Percentiles rank a stretch among this genome's conserved stretches.
phyloP scores from a whole-genome alignment of 2,888 invertebrate species.

The Cephus rjabovi region DNA sequence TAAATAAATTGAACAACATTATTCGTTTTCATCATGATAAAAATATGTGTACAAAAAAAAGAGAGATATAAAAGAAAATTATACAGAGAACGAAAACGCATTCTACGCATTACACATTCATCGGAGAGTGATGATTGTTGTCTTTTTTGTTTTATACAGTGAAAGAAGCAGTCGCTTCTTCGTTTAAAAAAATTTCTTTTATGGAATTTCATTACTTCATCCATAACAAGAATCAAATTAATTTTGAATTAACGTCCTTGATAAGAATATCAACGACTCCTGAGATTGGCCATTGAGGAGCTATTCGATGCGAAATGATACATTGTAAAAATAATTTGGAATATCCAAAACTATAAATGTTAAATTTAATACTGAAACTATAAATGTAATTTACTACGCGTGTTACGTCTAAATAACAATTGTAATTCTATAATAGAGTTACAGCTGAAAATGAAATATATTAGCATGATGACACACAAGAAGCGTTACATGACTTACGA shows the following conservation, averaged over 20 bases:
- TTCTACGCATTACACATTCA: not conserved
- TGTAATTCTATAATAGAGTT: constrained; percentile 6
- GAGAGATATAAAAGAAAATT: constrained; percentile 10
- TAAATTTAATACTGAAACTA: constrained; percentile 23
- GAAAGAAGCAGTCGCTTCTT: not conserved
- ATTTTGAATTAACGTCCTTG: not conserved
- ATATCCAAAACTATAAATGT: constrained; percentile 17
- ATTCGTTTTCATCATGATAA: constrained; percentile 32
- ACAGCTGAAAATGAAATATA: constrained; percentile 31
- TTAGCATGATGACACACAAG: constrained; percentile 37
- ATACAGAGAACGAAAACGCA: constrained; percentile 7
- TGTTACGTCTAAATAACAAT: constrained; percentile 10
- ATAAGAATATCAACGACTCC: not conserved
- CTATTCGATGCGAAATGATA: not conserved
- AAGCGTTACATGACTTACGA: constrained; percentile 20
- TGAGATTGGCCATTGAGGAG: not conserved
- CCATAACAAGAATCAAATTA: not conserved
- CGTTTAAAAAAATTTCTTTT: not conserved
- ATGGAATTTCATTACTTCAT: not conserved
- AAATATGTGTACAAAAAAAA: constrained; percentile 21
- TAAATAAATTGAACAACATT: constrained; percentile 62
- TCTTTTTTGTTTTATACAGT: not conserved
- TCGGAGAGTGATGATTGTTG: not conserved
- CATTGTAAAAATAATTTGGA: constrained; percentile 16
- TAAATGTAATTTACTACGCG: constrained; percentile 14